Conservation (phyloP, 2,113 vertebrate species). For the Phainopepla nitens region DNA sequence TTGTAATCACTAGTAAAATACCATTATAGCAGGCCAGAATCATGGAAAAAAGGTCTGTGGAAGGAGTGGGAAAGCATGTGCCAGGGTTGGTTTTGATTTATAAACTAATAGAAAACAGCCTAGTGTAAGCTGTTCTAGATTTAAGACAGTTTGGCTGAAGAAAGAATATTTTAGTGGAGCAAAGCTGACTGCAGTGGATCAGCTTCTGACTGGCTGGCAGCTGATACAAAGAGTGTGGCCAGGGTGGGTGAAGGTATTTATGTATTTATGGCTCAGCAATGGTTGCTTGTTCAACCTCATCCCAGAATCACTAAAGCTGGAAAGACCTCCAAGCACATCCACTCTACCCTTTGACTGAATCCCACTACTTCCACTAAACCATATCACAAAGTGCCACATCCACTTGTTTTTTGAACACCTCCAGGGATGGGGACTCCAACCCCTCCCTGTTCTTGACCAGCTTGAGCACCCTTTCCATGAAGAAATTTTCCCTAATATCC, state of each 20-base stretch:
- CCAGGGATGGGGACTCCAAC: not conserved
- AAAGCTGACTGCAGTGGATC: not conserved
- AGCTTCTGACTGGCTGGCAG: not conserved
- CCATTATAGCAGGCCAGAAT: not conserved
- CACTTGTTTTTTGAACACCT: not conserved
- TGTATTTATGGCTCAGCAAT: not conserved
- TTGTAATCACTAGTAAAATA: not conserved
- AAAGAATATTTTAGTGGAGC: not conserved
- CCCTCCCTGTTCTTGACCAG: accelerated
- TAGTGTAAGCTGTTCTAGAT: not conserved
- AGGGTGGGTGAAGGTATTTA: not conserved
- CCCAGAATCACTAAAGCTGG: not conserved
- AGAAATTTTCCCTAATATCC: not conserved
- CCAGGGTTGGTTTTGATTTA: not conserved
- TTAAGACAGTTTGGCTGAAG: not conserved
- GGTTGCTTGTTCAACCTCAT: not conserved
- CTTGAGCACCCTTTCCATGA: accelerated
- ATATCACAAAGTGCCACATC: no score
- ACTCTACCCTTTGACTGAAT: not conserved
- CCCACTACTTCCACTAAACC: not conserved
- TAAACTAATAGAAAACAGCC: not conserved
- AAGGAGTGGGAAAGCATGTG: not conserved
- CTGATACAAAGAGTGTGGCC: accelerated
- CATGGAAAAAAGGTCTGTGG: not conserved
- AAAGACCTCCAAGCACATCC: not conserved